Evolutionary conservation across 2,113 vertebrate genomes (phyloP).

Genomic region (Promerops cafer): DNA sequence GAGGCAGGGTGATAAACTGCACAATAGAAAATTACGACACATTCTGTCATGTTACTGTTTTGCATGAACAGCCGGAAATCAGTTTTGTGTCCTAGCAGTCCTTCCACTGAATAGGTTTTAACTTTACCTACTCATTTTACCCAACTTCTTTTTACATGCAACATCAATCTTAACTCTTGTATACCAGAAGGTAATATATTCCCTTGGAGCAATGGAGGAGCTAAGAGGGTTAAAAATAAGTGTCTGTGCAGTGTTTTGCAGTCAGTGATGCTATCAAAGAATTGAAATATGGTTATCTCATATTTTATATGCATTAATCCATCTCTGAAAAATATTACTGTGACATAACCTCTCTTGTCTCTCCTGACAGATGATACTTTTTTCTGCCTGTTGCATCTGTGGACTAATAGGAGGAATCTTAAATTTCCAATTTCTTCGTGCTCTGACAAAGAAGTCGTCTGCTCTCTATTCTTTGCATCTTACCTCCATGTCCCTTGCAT

Average conservation of each 20-base stretch:
- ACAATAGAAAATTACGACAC: not conserved
- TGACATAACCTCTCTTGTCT: conserved; percentile 14
- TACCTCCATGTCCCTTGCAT: conserved; percentile 92
- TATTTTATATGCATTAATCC: not conserved
- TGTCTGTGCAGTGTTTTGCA: not conserved
- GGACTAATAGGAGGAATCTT: conserved; percentile 97
- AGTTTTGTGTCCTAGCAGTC: not conserved
- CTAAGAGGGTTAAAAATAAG: not conserved
- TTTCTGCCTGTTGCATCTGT: conserved; percentile 98
- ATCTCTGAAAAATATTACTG: not conserved
- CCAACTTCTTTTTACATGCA: not conserved
- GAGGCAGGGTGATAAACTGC: not conserved
- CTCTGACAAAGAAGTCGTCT: conserved; percentile 85
- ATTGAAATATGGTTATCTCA: not conserved
- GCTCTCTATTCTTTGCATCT: conserved; percentile 85
- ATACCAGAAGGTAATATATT: not conserved
- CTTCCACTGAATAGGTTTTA: not conserved
- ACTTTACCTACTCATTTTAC: not conserved
- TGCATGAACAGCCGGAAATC: not conserved
- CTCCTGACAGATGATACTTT: conserved; percentile 92
- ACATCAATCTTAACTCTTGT: not conserved
- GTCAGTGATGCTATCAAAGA: not conserved
- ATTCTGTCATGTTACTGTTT: not conserved
- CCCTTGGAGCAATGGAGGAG: not conserved
- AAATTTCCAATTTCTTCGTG: conserved; percentile 97